Base-by-base conservation (phyloP, 2,888 invertebrate genomes). In the Rhamnusium bicolor region DNA sequence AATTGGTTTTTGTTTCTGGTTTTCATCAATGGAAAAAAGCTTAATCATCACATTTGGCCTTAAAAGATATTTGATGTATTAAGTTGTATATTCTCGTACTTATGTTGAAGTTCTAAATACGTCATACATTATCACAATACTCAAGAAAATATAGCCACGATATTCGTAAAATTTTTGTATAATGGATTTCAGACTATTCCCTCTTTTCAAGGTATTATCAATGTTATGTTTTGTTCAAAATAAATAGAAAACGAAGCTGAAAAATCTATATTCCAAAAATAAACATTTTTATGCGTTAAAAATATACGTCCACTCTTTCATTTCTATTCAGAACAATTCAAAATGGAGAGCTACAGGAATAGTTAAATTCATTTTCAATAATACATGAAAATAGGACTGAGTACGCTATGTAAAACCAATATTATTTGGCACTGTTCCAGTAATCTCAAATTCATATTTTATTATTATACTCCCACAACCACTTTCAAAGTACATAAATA, bases 381-480 rank as follows among this genome's bases (percentile, higher is more conserved):
- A 47, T 47, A 62, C 29, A 46, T n/a, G 62, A 14, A 62, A 62
- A 47, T 62, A 47, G 21, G 21, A n/a, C n/a, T 19, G 62, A 18
- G n/a, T 62, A n/a, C 62, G 47, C 32, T 46, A 24, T 47, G 46
- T 62, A 63, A 63, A 49, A 63, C 46, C 63, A 27, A 63, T 63
- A 49, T 24, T 63, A 18, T 63, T 46, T 61, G 61, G 46, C 61
- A 49, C 29, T 8, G 14, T 18, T 47, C 63, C 63, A 63, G 49
- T 49, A 63, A 63, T 63, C 27, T 47, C 27, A 21, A 40, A 63
- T 63, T 63, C 63, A 63, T 49, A 63, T 49, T 63, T 63, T 63
- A 63, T 63, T 49, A 63, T 63, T 49, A 47, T 27, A 49, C 7
- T 14, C 51, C 24, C 14, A 51, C 16, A 51, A 63, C 49, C 62